Evolutionary conservation across 2,797 vertebrate species (phyloP).

Genomic region (Onychomys arenicola): DNA sequence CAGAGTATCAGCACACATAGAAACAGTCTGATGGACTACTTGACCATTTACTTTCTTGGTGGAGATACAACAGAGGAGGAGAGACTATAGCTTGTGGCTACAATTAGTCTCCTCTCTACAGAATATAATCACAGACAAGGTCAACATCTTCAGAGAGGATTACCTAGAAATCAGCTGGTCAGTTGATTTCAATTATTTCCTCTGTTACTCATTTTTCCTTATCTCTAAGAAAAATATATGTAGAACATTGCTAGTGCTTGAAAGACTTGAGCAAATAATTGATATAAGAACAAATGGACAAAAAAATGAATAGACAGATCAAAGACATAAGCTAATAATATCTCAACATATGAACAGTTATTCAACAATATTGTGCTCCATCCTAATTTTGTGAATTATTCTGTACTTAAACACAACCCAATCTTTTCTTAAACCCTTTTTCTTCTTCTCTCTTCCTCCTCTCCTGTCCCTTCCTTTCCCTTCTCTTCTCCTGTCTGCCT

Average conservation of each 20-base stretch:
- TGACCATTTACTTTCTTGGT: neutral
- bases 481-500: neutral
- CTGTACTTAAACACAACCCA: neutral
- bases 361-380: neutral
- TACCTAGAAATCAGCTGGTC: neutral
- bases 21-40: neutral
- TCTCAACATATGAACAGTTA: neutral
- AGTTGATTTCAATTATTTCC: neutral
- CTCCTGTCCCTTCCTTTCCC: neutral
- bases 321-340: neutral
- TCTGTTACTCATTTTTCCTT: neutral
- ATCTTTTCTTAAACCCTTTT: neutral
- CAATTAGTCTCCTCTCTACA: neutral
- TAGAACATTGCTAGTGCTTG: neutral
- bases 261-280: neutral
- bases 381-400: conserved; percentile 24
- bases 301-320: neutral
- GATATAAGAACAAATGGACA: neutral
- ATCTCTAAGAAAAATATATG: neutral
- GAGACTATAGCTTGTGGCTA: neutral
- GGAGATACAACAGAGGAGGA: neutral
- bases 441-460: too few species aligned
- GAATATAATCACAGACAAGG: neutral
- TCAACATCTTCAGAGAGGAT: neutral
- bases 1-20: neutral